Conservation (phyloP, 2,113 vertebrate species). For the Oryzias celebensis region DNA sequence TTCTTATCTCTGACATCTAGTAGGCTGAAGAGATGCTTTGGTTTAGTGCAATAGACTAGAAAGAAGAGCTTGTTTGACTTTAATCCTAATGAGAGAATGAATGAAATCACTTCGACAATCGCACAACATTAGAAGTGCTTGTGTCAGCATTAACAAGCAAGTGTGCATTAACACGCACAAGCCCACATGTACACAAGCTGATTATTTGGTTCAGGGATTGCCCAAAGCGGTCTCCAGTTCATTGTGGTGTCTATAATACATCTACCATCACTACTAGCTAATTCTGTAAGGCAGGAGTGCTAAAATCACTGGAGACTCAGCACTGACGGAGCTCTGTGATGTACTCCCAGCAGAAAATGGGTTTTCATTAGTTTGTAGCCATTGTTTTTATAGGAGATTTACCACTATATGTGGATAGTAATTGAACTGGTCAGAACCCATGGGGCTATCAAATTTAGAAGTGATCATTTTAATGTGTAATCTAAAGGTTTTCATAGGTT, state of each 20-base stretch:
- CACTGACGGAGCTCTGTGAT: slow-evolving; percentile 13
- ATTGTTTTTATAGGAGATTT: too few relatives aligned
- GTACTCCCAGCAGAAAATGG: neutral
- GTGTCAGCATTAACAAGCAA: slow-evolving; percentile 29
- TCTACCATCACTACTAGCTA: slow-evolving; percentile 45
- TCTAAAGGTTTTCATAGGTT: neutral
- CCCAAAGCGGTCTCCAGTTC: slow-evolving; percentile 24
- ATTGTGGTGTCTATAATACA: slow-evolving; percentile 22
- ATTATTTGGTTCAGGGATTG: slow-evolving; percentile 37
- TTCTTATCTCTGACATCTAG: slow-evolving; percentile 15
- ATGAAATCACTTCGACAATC: slow-evolving; percentile 36
- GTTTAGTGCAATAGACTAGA: slow-evolving; percentile 23
- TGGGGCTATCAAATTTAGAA: neutral
- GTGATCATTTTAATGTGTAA: neutral
- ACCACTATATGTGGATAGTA: too few relatives aligned
- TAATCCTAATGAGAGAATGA: slow-evolving; percentile 25
- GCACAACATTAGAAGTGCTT: slow-evolving; percentile 17
- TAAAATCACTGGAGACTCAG: slow-evolving; percentile 23
- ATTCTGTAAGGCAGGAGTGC: slow-evolving; percentile 20
- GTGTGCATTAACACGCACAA: neutral
- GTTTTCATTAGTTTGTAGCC: too few relatives aligned
- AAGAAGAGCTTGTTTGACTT: slow-evolving; percentile 34
- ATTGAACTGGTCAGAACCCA: too few relatives aligned
- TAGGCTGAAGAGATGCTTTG: slow-evolving; percentile 40
- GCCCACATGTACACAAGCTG: slow-evolving; percentile 7